Evolutionary conservation across 2,797 vertebrate genomes (phyloP).

Genomic region (Enteromius mattozi): DNA sequence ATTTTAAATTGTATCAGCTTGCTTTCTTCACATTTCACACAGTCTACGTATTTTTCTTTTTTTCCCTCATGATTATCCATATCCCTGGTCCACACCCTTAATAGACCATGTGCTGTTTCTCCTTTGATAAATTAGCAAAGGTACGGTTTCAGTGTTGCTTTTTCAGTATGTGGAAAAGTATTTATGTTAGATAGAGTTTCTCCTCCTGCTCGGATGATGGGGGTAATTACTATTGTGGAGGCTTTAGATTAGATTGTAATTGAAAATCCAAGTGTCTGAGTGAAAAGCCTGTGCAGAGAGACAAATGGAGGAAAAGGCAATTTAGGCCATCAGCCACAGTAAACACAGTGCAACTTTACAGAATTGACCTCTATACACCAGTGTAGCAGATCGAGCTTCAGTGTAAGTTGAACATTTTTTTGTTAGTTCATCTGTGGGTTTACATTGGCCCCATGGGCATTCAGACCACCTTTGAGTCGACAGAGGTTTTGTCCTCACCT

Average conservation of each 20-base stretch:
- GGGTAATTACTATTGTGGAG: slow-evolving; percentile 75
- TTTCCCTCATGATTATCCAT: slow-evolving; percentile 55
- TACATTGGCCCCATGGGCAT: slow-evolving; percentile 19
- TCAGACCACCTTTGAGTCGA: slow-evolving; percentile 41
- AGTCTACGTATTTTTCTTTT: slow-evolving; percentile 39
- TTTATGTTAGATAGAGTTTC: slow-evolving; percentile 80
- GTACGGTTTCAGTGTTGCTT: slow-evolving; percentile 64
- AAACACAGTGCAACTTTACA: slow-evolving; percentile 31
- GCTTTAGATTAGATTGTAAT: slow-evolving; percentile 67
- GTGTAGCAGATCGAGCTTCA: neutral
- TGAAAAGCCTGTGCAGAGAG: slow-evolving; percentile 63
- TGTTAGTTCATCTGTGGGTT: slow-evolving; percentile 13
- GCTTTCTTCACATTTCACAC: neutral
- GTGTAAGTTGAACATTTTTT: neutral
- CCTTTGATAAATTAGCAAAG: slow-evolving; percentile 55
- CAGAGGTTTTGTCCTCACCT: slow-evolving; percentile 44
- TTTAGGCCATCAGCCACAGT: slow-evolving; percentile 49
- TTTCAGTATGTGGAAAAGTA: slow-evolving; percentile 75
- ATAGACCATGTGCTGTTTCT: slow-evolving; percentile 35
- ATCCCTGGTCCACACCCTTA: slow-evolving; percentile 47
- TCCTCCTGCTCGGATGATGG: slow-evolving; percentile 70
- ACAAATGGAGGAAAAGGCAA: slow-evolving; percentile 56
- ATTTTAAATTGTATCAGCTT: neutral
- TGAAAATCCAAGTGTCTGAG: slow-evolving; percentile 59
- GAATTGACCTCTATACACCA: slow-evolving; percentile 4